Evolutionary conservation across 2,113 vertebrate genomes (phyloP).

Genomic region (Leptodactylus fuscus): DNA sequence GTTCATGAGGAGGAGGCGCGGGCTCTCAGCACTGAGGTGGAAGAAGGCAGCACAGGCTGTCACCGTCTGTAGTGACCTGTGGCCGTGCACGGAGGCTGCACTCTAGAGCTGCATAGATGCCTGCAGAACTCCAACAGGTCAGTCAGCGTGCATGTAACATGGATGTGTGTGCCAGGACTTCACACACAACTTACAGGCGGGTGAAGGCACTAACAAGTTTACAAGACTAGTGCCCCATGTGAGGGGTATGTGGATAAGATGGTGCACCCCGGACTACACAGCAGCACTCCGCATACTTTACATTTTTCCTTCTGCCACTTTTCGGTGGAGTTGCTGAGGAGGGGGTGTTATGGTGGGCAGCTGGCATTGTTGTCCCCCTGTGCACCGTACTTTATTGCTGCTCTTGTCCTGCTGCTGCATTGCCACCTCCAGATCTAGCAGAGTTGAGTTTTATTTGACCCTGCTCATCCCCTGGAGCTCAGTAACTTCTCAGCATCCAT

Average conservation of each 20-base stretch:
- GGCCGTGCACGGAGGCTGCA: constrained; percentile 31
- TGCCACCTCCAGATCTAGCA: neutral
- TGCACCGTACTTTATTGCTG: neutral
- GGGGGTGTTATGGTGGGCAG: no score
- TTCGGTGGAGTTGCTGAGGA: neutral
- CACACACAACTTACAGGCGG: neutral
- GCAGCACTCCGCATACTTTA: neutral
- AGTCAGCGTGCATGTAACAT: neutral
- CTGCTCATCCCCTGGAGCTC: no score
- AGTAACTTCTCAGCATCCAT: no score
- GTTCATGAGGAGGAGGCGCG: neutral
- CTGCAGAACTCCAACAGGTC: constrained; percentile 59
- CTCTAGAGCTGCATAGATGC: constrained; percentile 54
- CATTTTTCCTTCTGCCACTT: neutral
- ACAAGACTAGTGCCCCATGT: neutral
- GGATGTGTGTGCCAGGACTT: neutral
- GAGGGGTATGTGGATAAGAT: neutral
- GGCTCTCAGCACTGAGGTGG: neutral
- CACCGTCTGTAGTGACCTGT: constrained; percentile 4
- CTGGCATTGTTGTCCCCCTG: neutral
- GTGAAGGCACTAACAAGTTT: no score
- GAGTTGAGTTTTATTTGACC: neutral
- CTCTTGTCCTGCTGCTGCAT: no score
- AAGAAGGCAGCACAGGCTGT: neutral
- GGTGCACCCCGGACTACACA: neutral